Base-by-base conservation (phyloP, 2,888 invertebrate genomes). In the Eristalinus aeneus region DNA sequence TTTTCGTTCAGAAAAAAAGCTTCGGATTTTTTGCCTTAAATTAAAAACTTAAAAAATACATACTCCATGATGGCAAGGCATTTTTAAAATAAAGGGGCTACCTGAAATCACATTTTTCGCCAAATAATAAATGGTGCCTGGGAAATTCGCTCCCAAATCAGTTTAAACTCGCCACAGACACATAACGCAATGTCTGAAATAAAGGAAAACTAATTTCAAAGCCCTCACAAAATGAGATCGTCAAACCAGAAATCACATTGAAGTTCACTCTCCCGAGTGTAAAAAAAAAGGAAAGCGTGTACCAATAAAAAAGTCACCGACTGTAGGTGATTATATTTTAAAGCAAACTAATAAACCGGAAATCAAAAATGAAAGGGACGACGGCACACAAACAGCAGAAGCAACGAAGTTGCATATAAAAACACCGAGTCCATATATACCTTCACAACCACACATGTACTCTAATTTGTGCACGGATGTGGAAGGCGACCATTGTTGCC, bases 321-420 rank as follows among this genome's bases (percentile, higher is more conserved):
- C 54, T 78, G 78, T 78, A 60, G 23, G 46, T 11, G 58, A 78
- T 60, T 71, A 58, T 74, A 61, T 73, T 72, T 73, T 61, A 53
- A 34, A 73, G 79, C 61, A 54, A 73, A 79, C 79, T 73, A 79
- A 79, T 79, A 79, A 79, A 79, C 79, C 79, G 79, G 79, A 79
- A 79, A 79, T 79, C 79, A 79, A 73, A 79, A 79, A 73, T 79
- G 73, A 79, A 79, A 79, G 73, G 79, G 79, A 63, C 73, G 34
- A 27, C 27, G 27, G 5, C 27, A 5, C 27, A 27, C 61, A 27
- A 22, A 46, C 56, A 58, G 32, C 53, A 46, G 32, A 79, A 53
- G 61, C 22, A 68, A 61, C 61, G 10, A 36, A 63, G 72, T 67
- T 79, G 72, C 71, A 72, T 60, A 46, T 46, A 46, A 16, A 46